Conservation (phyloP, 2,888 invertebrate species). For the Tenthredo livida region DNA sequence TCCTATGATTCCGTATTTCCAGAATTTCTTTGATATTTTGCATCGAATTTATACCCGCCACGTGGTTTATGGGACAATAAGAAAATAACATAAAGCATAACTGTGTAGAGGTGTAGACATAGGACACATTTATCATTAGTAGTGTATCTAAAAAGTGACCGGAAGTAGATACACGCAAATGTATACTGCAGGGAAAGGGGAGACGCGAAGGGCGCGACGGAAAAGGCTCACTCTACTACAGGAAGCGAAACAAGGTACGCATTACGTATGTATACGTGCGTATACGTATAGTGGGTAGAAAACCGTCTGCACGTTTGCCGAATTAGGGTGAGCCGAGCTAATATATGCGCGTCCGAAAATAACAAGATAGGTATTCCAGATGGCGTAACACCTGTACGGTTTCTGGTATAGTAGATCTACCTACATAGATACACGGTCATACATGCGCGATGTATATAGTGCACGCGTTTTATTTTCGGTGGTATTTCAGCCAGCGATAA, state of each 20-base stretch:
- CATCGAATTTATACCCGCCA: not conserved
- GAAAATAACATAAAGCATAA: not conserved
- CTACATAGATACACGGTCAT: not conserved
- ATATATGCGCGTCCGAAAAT: conserved; percentile 40
- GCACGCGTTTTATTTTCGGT: too few species aligned
- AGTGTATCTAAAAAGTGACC: conserved; percentile 46
- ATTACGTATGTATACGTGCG: not conserved
- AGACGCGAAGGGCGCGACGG: not conserved
- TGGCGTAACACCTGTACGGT: conserved; percentile 50
- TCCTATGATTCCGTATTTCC: too few species aligned
- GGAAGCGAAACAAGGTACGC: conserved; percentile 22
- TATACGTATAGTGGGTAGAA: not conserved
- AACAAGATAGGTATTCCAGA: conserved; percentile 48
- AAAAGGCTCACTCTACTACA: not conserved
- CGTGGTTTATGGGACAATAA: not conserved
- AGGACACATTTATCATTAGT: conserved; percentile 13
- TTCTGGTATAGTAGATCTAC: conserved; percentile 17
- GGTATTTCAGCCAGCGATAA: too few species aligned
- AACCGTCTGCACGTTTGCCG: conserved; percentile 37
- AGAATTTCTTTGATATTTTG: too few species aligned
- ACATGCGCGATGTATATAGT: not conserved
- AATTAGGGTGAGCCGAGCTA: conserved; percentile 50
- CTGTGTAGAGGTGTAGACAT: not conserved
- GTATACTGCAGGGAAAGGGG: too few species aligned
- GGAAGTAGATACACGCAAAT: conserved; percentile 44